Percentiles rank a stretch among this genome's conserved stretches.
These are phyloP conservation scores for Diarsia rubi DNA, from an alignment of 2,888 invertebrate genomes.

Conservation along the genomic window DNA sequence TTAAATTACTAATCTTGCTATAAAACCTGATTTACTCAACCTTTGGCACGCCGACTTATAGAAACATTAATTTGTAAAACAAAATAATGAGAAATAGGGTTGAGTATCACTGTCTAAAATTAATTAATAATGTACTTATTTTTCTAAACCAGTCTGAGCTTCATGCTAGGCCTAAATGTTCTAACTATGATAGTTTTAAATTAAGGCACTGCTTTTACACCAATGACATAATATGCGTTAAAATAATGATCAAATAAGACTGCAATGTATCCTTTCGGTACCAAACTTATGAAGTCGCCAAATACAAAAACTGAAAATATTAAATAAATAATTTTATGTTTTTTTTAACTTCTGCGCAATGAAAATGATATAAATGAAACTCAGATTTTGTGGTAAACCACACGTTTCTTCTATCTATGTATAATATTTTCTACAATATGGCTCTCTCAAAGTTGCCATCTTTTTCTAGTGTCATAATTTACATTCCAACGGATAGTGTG, in stretches of 20 bases:
- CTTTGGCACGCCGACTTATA: neutral
- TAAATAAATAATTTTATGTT: neutral
- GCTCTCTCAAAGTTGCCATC: conserved; percentile 46
- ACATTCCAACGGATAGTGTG: conserved; percentile 44
- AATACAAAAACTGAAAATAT: conserved; percentile 6
- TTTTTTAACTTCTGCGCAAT: neutral
- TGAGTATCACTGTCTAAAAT: conserved; percentile 15
- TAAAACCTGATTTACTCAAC: conserved; percentile 18
- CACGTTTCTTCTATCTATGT: neutral
- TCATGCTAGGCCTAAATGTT: conserved; percentile 54
- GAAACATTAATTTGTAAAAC: neutral
- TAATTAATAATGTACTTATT: conserved; percentile 1
- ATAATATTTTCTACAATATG: conserved; percentile 24
- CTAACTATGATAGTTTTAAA: conserved; percentile 23
- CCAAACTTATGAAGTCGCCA: conserved; percentile 33
- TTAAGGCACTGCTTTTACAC: conserved; percentile 41
- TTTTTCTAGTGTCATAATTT: conserved; percentile 31
- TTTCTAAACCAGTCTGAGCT: conserved; percentile 41
- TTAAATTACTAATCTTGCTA: neutral
- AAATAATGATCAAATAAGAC: conserved; percentile 47
- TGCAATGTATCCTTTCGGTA: conserved; percentile 35
- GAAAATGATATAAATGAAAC: neutral
- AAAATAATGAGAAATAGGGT: neutral
- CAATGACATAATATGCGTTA: conserved; percentile 47
- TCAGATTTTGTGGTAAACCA: neutral